A percentile compares a stretch with the other conserved stretches of the same genome.
Evolutionary conservation across 2,113 vertebrate genomes (phyloP).

Genomic region (Ramphastos sulfuratus): DNA sequence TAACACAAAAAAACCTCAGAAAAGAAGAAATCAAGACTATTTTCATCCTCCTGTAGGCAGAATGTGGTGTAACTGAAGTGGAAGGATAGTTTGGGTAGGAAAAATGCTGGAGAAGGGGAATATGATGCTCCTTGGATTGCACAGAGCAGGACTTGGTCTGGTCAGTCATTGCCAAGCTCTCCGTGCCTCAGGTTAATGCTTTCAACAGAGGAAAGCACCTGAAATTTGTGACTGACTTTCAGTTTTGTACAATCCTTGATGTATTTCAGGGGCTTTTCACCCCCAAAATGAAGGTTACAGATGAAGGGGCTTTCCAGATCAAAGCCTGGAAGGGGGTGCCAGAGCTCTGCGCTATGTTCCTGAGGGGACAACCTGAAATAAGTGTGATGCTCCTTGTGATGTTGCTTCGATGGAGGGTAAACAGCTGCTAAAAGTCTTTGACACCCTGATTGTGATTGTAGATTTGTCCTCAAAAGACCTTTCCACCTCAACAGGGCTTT

Average conservation of each 20-base stretch:
- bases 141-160: neutral
- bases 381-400: fast-evolving
- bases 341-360: neutral
- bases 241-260: neutral
- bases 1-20: neutral
- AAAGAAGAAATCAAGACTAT: neutral
- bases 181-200: neutral
- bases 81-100: neutral
- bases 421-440: neutral
- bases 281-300: neutral
- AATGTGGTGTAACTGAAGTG: neutral
- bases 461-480: neutral
- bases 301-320: neutral
- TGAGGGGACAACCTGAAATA: neutral
- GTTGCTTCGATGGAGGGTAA: neutral
- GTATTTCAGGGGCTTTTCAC: neutral
- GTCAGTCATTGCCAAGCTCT: neutral
- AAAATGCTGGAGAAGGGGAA: neutral
- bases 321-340: neutral
- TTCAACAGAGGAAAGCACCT: neutral
- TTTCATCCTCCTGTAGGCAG: neutral
- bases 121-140: fast-evolving
- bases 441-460: neutral
- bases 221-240: neutral
- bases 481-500: neutral